These are phyloP conservation scores for Carassius carassius DNA, from an alignment of 2,113 vertebrate genomes.

Conservation along the genomic window DNA sequence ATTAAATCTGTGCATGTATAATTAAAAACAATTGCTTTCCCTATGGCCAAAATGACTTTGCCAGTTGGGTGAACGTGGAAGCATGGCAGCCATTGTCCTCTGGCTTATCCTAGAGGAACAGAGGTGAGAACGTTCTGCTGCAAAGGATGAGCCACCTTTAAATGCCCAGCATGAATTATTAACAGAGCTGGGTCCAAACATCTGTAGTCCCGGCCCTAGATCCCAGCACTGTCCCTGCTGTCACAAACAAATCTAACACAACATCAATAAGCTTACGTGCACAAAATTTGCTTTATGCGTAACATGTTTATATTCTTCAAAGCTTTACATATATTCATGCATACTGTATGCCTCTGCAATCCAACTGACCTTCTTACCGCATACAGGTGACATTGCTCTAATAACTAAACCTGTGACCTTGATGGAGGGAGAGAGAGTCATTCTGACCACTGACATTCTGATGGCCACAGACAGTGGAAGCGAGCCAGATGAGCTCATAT, in stretches of 20 bases:
- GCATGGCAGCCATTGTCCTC: conserved; percentile 51
- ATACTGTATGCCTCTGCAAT: not conserved
- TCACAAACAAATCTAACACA: conserved; percentile 36
- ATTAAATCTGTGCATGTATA: conserved; percentile 61
- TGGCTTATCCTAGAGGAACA: conserved; percentile 65
- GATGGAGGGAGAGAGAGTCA: conserved; percentile 89
- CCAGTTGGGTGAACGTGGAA: conserved; percentile 67
- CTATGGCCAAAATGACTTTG: conserved; percentile 55
- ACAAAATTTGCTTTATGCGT: conserved; percentile 3
- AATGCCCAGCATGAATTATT: conserved; percentile 69
- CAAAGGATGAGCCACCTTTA: conserved; percentile 56
- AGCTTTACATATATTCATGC: not conserved
- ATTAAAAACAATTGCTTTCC: conserved; percentile 59
- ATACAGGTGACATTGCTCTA: conserved; percentile 86
- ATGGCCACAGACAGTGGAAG: conserved; percentile 87
- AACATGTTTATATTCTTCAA: not conserved
- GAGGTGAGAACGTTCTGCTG: conserved; percentile 64
- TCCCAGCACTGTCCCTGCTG: conserved; percentile 43
- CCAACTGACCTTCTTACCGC: not conserved
- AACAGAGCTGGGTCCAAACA: conserved; percentile 60
- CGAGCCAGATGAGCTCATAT: conserved; percentile 88
- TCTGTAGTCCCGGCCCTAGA: conserved; percentile 59
- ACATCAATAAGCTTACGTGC: conserved; percentile 36
- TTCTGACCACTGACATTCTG: conserved; percentile 92
- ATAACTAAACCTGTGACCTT: conserved; percentile 84